Base-by-base conservation (phyloP, 2,888 invertebrate genomes). In the Keiferia lycopersicella region DNA sequence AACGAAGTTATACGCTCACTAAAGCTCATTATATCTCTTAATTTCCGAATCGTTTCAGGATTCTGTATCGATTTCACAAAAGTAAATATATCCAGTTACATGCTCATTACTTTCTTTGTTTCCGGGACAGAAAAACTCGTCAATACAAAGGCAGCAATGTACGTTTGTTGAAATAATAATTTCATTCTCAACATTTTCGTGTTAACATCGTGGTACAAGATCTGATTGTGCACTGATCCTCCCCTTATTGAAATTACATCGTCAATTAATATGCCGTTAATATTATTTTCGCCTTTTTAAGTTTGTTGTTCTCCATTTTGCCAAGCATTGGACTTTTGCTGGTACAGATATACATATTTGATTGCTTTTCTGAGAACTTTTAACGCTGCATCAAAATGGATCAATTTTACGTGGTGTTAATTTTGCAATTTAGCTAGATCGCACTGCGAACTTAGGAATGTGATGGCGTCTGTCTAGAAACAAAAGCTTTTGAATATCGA, bases 221-320 rank as follows among this genome's bases (percentile, higher is more conserved):
- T 80, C 84, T 84, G 79, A 87, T 84, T 76, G 76, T 75, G 83
- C 75, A 88, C 86, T 84, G 86, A 87, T 82, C 71, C 74, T 73
- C 75, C 67, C 68, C 79, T n/a, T 20, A 53, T 26, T 77, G 72
- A 76, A 77, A 79, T 74, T 73, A 76, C 77, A 71, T 69, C 76
- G 75, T 74, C 76, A 80, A 80, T 85, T 82, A 83, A 83, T 83
- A 76, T 68, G 79, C 74, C 79, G 77, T 82, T 85, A 83, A 84
- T 81, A 80, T 74, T 81, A 83, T 87, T 86, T 81, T 79, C 82
- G 79, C 80, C 78, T 82, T 82, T 78, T 85, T 81, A 83, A 76
- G 76, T 73, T 69, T 71, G 69, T 69, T 61, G 66, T 69, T 65
- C 73, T 76, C 20, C 8, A n/a, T 50, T 20, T 50, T 50, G 12